Evolutionary conservation across 2,113 vertebrate species (phyloP).

Genomic region (Pygoscelis adeliae): DNA sequence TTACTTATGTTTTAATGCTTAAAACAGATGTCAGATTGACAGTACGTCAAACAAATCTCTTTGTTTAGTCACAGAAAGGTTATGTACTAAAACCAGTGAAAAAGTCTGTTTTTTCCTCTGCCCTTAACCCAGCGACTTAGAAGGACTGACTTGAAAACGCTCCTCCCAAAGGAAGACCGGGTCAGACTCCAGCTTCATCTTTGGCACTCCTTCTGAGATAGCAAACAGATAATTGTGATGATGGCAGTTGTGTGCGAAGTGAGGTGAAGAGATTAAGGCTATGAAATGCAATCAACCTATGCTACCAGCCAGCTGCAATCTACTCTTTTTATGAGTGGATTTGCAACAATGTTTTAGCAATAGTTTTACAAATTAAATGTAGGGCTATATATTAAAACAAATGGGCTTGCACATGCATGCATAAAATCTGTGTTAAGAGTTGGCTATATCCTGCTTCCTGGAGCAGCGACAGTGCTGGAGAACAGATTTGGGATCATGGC

Average conservation of each 20-base stretch:
- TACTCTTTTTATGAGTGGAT: not conserved
- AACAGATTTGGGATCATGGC: not conserved
- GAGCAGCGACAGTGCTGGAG: not conserved
- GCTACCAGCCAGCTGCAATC: not conserved
- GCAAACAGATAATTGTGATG: not conserved
- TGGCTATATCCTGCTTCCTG: not conserved
- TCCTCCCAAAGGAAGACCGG: not conserved
- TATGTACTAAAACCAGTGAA: not conserved
- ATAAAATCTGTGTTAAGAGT: not conserved
- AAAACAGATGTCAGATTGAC: not conserved
- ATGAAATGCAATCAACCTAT: not conserved
- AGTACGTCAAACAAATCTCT: not conserved
- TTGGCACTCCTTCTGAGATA: not conserved
- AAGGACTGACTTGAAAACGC: not conserved
- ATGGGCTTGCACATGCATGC: not conserved
- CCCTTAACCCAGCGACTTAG: not conserved
- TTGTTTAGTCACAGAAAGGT: not conserved
- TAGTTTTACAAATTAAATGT: not conserved
- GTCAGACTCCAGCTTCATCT: not conserved
- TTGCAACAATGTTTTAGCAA: not conserved
- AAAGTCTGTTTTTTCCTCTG: not conserved
- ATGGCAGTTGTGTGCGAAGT: not conserved
- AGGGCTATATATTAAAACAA: not conserved
- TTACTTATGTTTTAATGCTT: not conserved
- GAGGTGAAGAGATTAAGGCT: not conserved